A percentile compares a stretch with the other conserved stretches of the same genome.
phyloP scores from a whole-genome alignment of 1,140 invertebrate genomes.

The Wasmannia auropunctata region DNA sequence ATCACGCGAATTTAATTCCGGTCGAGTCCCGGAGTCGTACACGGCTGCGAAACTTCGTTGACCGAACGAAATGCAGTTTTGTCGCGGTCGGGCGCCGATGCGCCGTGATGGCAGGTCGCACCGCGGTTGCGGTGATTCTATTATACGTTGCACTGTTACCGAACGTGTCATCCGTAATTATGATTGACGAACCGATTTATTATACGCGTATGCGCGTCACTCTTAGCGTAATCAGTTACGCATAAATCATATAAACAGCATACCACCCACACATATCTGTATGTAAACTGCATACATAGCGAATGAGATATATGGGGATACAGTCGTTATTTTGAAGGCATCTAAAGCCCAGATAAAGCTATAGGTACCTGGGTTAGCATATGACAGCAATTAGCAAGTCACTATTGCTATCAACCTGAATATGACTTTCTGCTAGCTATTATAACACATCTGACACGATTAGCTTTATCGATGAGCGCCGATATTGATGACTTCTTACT shows the following conservation, averaged over 20 bases:
- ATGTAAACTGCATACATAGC: not conserved
- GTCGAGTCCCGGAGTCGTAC: slow-evolving; percentile 8
- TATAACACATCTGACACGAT: not conserved
- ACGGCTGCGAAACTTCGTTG: slow-evolving; percentile 39
- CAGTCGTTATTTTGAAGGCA: not conserved
- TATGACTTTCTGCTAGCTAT: not conserved
- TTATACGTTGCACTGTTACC: slow-evolving; percentile 64
- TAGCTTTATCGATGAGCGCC: not conserved
- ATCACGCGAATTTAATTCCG: slow-evolving; percentile 34
- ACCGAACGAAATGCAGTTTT: slow-evolving; percentile 40
- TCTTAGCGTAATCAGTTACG: slow-evolving; percentile 60
- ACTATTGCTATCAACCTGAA: not conserved
- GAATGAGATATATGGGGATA: not conserved
- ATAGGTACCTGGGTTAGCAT: not conserved
- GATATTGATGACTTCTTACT: not conserved
- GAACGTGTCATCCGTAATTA: slow-evolving; percentile 58
- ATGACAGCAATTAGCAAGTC: not conserved
- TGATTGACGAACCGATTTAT: slow-evolving; percentile 69
- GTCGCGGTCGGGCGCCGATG: slow-evolving; percentile 32
- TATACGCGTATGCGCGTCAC: slow-evolving; percentile 55
- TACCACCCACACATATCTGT: not conserved
- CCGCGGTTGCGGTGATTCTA: slow-evolving; percentile 60
- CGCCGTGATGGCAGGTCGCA: slow-evolving; percentile 29
- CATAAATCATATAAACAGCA: slow-evolving; percentile 46
- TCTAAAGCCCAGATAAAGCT: not conserved